Evolutionary conservation across 2,888 invertebrate species (phyloP), one percentile per base, ranked within the genome.

Genomic region (Limnephilus auricula): DNA sequence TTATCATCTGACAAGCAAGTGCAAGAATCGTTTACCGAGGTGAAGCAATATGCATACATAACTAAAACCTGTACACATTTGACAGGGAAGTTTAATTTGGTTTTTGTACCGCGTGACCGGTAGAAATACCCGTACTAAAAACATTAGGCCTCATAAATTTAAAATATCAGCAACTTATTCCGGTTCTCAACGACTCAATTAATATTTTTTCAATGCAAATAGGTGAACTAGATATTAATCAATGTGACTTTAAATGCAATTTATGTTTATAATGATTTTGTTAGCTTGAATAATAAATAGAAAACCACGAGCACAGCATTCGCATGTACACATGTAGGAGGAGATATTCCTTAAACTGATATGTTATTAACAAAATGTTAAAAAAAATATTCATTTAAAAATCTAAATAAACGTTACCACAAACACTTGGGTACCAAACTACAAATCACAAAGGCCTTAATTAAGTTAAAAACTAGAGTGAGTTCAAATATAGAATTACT

Each of bases 1-100:
- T 82, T 85, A 85, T 85, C 85, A 85, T 85, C 85, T 85, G 85
- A 85, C 85, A 85, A 85, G 85, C 85, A 40, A 85, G 85, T 85
- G 85, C 37, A 85, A 87, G 87, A 87, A 87, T 65, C 34, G 31
- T 50, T 87, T 87, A 50, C 65, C 12, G 65, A 34, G 87, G 87
- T 65, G 40, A 25, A 65, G 9, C 65, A 50, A 18, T 50, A 50
- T 6, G 25, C 65, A 65, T n/a, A n/a, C 65, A 65, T 65, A 65
- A 65, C 65, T 65, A 65, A 65, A 25, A 65, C 9, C 6, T 65
- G 25, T 25, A 87, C 87, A 87, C 9, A 32, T 87, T 87, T 87
- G 65, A 87, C 87, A 65, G 18, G 18, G 65, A 6, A 30, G 65
- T 65, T 87, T 87, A 87, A 87, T 65, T 87, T 31, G 31, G 31